Evolutionary conservation across 2,888 invertebrate species (phyloP), one percentile per base, ranked within the genome.

Genomic region (Drosophila limbata): DNA sequence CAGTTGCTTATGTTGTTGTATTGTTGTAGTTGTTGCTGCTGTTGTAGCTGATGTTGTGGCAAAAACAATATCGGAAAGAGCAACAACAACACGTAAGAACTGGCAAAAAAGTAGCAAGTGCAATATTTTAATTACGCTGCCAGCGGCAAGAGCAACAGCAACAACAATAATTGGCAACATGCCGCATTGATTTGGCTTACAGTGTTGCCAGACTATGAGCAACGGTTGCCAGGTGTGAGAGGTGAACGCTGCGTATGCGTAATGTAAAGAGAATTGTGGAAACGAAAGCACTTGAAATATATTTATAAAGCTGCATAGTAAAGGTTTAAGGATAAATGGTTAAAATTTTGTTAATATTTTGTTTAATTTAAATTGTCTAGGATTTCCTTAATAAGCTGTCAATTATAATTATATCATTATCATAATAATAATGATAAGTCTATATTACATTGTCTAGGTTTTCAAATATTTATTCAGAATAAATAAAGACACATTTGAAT

Each of bases 61-160:
- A 76, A 69, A 73, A 74, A 77, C 77, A 73, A 73, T 74, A 50
- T 47, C 62, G 56, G 63, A 47, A 63, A 73, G 74, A 65, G 75
- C 55, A 55, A 6, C 69, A 52, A 3, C 65, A 62, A 21, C 52
- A 65, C 40, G 63, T 51, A 21, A 66, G 69, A 62, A 66, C 72
- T 61, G 71, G 77, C 70, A 73, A 75, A 69, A 80, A 50, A 81
- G 76, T 84, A 81, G 86, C 90, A 89, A 91, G 90, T 90, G 90
- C 89, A 91, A 88, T 90, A 90, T 90, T 90, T 91, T 90, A 88
- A 91, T 90, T 91, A 90, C 84, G 73, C 60, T 76, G 53, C 68
- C 69, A 75, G 56, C 50, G 69, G 59, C 70, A 67, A 57, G 55
- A 73, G 48, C 65, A 73, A 37, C 68, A 74, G 42, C 63, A 69